Conservation (phyloP, 92 coral and sea anemone genomes). For the Zoanthus sociatus region DNA sequence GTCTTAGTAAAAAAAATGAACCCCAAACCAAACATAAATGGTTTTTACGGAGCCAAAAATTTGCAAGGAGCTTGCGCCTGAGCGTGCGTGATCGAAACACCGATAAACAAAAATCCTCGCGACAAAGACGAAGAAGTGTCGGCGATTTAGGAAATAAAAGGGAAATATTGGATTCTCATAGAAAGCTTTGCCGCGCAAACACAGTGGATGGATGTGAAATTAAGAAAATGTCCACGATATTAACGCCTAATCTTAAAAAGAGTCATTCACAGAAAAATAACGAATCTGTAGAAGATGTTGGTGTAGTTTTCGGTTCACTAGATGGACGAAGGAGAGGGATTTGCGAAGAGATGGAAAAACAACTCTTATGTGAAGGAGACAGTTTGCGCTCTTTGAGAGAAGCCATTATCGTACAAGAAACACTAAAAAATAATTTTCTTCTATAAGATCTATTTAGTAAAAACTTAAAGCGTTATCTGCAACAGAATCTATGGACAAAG, state of each 20-base stretch:
- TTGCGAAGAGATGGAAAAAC: slow-evolving; percentile 70
- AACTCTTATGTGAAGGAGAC: slow-evolving; percentile 37
- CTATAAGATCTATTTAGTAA: background rate
- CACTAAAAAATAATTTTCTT: slow-evolving; percentile 56
- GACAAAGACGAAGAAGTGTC: slow-evolving; percentile 31
- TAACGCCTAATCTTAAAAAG: background rate
- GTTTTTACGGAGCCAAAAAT: slow-evolving; percentile 10
- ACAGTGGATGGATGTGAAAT: slow-evolving; percentile 34
- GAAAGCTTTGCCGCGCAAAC: slow-evolving; percentile 5
- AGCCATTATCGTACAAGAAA: slow-evolving; percentile 59
- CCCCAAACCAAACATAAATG: slow-evolving; percentile 25
- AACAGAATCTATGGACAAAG: too few relatives aligned
- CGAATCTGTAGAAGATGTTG: background rate
- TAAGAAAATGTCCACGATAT: background rate
- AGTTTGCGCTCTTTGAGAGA: slow-evolving; percentile 63
- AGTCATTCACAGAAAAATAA: background rate
- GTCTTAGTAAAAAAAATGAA: background rate
- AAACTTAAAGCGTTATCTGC: too few relatives aligned
- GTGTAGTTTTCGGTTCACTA: background rate
- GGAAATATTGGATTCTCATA: background rate
- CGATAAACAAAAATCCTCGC: slow-evolving; percentile 1
- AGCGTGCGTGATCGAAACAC: background rate
- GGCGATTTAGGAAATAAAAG: background rate
- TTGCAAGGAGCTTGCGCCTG: slow-evolving; percentile 11
- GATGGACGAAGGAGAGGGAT: slow-evolving; percentile 62